Evolutionary conservation across 2,888 invertebrate species (phyloP).

Genomic region (Phyllotreta cruciferae): DNA sequence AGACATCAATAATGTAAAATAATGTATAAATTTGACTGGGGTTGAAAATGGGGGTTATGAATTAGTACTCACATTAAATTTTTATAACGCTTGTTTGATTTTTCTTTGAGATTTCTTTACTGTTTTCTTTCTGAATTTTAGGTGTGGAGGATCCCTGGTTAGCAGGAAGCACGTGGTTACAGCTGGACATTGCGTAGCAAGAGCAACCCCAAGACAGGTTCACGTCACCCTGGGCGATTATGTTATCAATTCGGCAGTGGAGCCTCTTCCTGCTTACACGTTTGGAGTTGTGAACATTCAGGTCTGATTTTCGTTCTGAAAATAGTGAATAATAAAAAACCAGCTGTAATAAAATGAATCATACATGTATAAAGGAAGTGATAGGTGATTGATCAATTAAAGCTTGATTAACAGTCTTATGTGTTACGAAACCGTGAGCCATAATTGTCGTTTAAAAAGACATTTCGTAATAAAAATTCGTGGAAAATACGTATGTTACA

Average conservation of each 20-base stretch:
- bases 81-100: neutral
- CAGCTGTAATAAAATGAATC: neutral
- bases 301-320: constrained; percentile 59
- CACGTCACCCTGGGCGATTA: constrained; percentile 92
- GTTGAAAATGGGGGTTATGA: neutral
- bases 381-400: neutral
- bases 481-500: neutral
- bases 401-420: neutral
- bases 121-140: constrained; percentile 57
- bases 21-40: too few species aligned
- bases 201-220: constrained; percentile 88
- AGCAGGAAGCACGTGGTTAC: constrained; percentile 92
- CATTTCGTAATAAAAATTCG: neutral
- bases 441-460: neutral
- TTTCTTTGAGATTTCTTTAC: constrained; percentile 8
- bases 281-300: constrained; percentile 91
- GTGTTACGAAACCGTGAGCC: neutral
- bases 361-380: neutral
- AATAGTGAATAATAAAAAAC: neutral
- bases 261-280: constrained; percentile 89
- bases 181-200: constrained; percentile 93
- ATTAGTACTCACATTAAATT: neutral
- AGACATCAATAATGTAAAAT: too few species aligned
- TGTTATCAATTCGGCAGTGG: constrained; percentile 91
- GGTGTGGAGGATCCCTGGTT: constrained; percentile 91